Percentiles rank a stretch among this genome's conserved stretches.
Evolutionary conservation across 2,888 invertebrate genomes (phyloP).

Genomic region (Parapristionchus giblindavisi): DNA sequence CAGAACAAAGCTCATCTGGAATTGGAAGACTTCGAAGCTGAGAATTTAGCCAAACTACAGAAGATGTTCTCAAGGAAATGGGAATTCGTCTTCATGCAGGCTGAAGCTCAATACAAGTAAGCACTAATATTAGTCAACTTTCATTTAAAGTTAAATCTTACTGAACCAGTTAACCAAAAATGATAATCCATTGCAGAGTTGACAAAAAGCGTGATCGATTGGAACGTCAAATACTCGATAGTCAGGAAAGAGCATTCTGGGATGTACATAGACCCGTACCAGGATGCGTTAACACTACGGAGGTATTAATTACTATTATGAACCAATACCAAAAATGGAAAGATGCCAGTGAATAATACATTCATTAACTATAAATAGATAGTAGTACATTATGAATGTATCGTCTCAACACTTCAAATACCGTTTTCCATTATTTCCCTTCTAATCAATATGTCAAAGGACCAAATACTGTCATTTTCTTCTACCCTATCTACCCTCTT

Average conservation of each 20-base stretch:
- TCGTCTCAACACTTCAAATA: no score
- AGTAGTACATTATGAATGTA: background rate
- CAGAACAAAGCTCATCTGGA: slow-evolving; percentile 98
- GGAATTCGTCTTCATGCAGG: slow-evolving; percentile 99
- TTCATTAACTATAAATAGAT: background rate
- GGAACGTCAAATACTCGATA: slow-evolving; percentile 96
- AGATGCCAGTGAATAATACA: background rate
- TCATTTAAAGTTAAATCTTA: background rate
- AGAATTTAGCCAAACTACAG: slow-evolving; percentile 93
- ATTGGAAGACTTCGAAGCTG: slow-evolving; percentile 97
- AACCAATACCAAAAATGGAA: no score
- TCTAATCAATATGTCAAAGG: no score
- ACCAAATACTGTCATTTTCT: no score
- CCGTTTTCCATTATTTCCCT: no score
- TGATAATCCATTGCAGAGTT: slow-evolving; percentile 76
- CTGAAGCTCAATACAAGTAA: slow-evolving; percentile 85
- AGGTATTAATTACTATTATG: no score
- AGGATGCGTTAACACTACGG: slow-evolving; percentile 97
- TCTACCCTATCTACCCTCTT: no score
- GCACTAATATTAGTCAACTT: slow-evolving; percentile 4
- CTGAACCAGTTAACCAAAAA: background rate
- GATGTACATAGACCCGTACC: slow-evolving; percentile 99
- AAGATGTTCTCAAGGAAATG: slow-evolving; percentile 99
- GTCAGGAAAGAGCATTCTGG: slow-evolving; percentile 99
- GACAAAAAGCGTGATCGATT: slow-evolving; percentile 98